Evolutionary conservation across 2,113 vertebrate species (phyloP).

Genomic region (Megalops atlanticus): DNA sequence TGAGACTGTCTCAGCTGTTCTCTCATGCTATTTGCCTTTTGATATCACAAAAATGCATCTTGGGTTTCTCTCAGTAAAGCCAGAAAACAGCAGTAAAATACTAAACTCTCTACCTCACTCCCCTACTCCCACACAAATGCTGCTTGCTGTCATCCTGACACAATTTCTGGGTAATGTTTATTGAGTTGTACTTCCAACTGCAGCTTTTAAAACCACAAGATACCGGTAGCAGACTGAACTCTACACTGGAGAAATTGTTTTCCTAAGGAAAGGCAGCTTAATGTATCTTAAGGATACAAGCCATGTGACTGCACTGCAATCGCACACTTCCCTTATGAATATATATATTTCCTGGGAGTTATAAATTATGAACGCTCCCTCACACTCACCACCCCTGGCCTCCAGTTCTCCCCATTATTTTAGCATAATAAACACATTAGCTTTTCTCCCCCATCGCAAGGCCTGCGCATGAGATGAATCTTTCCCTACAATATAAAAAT

Average conservation of each 20-base stretch:
- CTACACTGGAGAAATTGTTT: background rate
- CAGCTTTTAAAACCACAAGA: slow-evolving; percentile 39
- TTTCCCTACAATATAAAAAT: slow-evolving; percentile 71
- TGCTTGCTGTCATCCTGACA: slow-evolving; percentile 49
- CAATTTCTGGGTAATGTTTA: slow-evolving; percentile 40
- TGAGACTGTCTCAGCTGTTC: slow-evolving; percentile 33
- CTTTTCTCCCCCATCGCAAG: slow-evolving; percentile 59
- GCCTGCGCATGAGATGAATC: slow-evolving; percentile 70
- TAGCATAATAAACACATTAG: slow-evolving; percentile 78
- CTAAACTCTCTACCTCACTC: background rate
- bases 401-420: slow-evolving; percentile 72
- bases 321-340: slow-evolving; percentile 66
- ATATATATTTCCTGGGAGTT: slow-evolving; percentile 27
- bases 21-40: slow-evolving; percentile 28
- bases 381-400: slow-evolving; percentile 64
- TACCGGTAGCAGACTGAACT: slow-evolving; percentile 16
- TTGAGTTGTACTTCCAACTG: slow-evolving; percentile 46
- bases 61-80: slow-evolving; percentile 38
- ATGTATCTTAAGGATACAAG: slow-evolving; percentile 50
- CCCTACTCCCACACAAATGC: slow-evolving; percentile 39
- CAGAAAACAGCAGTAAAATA: slow-evolving; percentile 39
- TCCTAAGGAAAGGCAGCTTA: slow-evolving; percentile 16
- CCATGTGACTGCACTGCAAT: slow-evolving; percentile 65
- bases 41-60: slow-evolving; percentile 41
- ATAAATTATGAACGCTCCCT: slow-evolving; percentile 71